Evolutionary conservation across 2,797 vertebrate species (phyloP).

Genomic region (Salmo trutta): DNA sequence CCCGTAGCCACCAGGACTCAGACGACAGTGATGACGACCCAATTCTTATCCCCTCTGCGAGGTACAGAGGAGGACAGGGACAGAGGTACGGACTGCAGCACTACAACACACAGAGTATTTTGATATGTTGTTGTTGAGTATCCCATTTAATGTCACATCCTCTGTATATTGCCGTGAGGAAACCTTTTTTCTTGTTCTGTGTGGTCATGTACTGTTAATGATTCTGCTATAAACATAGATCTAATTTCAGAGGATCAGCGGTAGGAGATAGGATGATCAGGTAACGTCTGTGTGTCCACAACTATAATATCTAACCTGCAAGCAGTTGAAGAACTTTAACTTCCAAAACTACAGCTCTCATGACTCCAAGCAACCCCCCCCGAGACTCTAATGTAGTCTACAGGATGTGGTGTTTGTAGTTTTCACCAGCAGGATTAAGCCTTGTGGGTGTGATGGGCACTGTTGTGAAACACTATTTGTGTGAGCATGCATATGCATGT

Average conservation of each 20-base stretch:
- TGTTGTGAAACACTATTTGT: conserved; percentile 13
- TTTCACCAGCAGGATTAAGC: neutral
- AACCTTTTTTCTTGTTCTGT: neutral
- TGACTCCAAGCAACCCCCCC: too few relatives aligned
- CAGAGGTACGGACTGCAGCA: conserved; percentile 82
- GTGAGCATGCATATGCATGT: conserved; percentile 40
- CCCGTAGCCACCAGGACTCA: conserved; percentile 84
- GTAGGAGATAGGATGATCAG: conserved; percentile 99
- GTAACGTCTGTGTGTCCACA: conserved; percentile 78
- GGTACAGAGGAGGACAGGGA: conserved; percentile 87
- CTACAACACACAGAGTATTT: neutral
- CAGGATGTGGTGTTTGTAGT: conserved; percentile 25
- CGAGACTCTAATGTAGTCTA: neutral
- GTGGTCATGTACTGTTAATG: conserved; percentile 69
- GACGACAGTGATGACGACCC: conserved; percentile 97
- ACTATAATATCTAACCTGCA: conserved; percentile 59
- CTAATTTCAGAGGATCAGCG: conserved; percentile 96
- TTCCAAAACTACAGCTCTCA: neutral
- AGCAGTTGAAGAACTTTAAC: conserved; percentile 30
- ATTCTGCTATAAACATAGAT: conserved; percentile 79
- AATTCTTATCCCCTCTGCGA: conserved; percentile 88
- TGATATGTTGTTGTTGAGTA: neutral
- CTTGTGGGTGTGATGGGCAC: conserved; percentile 1
- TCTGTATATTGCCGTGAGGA: neutral
- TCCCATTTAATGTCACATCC: neutral